These are phyloP conservation scores for Rhopilema esculentum DNA, from an alignment of 30 jellyfish, hydroid and myxozoan genomes.

Conservation along the genomic window DNA sequence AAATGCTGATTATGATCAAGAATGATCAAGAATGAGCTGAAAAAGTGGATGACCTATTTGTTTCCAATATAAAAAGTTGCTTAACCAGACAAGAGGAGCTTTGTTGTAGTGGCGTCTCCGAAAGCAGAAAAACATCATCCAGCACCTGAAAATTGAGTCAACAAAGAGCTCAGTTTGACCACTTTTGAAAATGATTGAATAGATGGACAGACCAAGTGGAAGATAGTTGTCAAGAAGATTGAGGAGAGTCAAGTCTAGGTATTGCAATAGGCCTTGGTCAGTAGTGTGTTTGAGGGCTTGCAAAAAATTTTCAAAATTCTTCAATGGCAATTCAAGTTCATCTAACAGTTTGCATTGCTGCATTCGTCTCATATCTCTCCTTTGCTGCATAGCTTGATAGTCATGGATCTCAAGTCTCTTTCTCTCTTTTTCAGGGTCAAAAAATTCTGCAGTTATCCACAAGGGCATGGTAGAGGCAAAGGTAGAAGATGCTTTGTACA, in stretches of 20 bases:
- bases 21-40: not conserved
- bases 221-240: slow-evolving; percentile 38
- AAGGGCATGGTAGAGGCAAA: not conserved
- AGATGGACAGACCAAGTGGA: slow-evolving; percentile 35
- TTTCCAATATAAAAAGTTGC: slow-evolving; percentile 46
- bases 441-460: slow-evolving; percentile 1
- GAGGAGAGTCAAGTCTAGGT: slow-evolving; percentile 22
- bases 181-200: slow-evolving; percentile 11
- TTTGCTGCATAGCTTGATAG: not conserved
- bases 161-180: slow-evolving; percentile 1
- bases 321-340: slow-evolving; percentile 23
- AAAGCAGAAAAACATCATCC: slow-evolving; percentile 44
- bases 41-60: slow-evolving; percentile 19
- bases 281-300: not conserved
- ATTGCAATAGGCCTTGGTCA: slow-evolving; percentile 17
- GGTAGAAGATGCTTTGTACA: not conserved
- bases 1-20: slow-evolving; percentile 8
- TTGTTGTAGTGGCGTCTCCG: slow-evolving; percentile 45
- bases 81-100: slow-evolving; percentile 51
- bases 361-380: not conserved
- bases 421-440: slow-evolving; percentile 23
- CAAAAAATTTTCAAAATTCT: slow-evolving; percentile 14
- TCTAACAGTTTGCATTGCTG: not conserved
- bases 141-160: slow-evolving; percentile 19
- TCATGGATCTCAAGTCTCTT: not conserved